Conservation (phyloP, 2,888 invertebrate species). For the Hypomecis atomaria region DNA sequence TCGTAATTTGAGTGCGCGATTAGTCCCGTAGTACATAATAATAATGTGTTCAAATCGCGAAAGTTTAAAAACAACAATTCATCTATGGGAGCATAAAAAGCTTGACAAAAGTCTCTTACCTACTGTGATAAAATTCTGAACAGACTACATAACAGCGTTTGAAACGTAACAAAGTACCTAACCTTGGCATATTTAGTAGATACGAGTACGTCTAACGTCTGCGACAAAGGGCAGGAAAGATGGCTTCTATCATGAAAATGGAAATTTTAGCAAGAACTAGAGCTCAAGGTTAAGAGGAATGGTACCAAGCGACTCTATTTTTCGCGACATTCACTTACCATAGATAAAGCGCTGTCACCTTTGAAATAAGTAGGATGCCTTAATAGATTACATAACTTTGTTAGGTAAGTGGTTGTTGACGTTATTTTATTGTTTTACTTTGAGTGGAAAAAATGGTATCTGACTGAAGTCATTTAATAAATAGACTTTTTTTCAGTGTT, state of each 20-base stretch:
- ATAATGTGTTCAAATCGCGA: no score
- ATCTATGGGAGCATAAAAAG: no score
- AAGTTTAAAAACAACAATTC: no score
- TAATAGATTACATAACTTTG: background rate
- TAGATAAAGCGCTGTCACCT: conserved; percentile 22
- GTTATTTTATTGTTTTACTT: background rate
- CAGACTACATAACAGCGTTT: conserved; percentile 4
- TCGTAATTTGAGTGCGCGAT: no score
- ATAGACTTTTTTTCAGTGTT: no score
- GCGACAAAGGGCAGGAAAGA: conserved; percentile 9
- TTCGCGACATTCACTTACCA: conserved; percentile 2
- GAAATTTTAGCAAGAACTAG: conserved; percentile 18
- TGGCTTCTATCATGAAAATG: conserved; percentile 17
- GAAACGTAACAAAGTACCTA: conserved; percentile 1
- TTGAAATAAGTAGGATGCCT: conserved; percentile 9
- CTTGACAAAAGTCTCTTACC: no score
- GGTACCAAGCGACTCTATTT: conserved; percentile 12
- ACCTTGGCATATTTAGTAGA: conserved; percentile 2
- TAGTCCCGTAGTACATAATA: no score
- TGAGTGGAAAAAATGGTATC: background rate
- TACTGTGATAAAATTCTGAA: no score
- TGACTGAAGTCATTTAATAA: background rate
- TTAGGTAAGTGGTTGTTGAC: background rate
- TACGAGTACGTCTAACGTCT: conserved; percentile 4
- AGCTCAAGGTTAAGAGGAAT: conserved; percentile 13